These are phyloP conservation scores for Hexactinellida sp. DNA, from an alignment of 37 sponge, comb jelly and placozoan genomes.

Conservation along the genomic window DNA sequence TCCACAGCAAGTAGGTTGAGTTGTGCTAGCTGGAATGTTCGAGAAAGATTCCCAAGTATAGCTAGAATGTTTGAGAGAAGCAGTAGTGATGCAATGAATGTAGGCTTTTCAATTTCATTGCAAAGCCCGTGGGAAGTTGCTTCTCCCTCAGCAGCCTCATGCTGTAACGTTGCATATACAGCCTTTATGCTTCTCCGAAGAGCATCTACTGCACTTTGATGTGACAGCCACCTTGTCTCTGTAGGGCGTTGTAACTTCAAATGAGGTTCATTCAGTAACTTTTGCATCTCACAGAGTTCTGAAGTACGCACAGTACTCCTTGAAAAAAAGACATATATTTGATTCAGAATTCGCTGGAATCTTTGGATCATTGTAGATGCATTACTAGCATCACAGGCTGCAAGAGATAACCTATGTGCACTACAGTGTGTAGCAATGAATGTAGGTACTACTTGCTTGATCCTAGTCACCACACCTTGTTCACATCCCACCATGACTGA, in stretches of 20 bases:
- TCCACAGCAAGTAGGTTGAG: conserved; percentile 15
- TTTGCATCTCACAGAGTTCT: conserved; percentile 13
- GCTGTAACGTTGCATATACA: conserved; percentile 1
- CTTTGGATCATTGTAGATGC: conserved; percentile 17
- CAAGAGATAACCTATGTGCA: conserved; percentile 13
- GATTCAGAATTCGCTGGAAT: conserved; percentile 5
- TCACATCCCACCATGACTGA: neutral
- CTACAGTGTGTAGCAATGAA: conserved; percentile 17
- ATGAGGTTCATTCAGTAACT: neutral
- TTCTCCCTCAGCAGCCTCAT: conserved; percentile 19
- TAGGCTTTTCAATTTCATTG: conserved; percentile 17
- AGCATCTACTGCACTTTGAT: neutral
- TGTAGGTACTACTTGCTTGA: neutral
- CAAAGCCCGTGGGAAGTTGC: conserved; percentile 7
- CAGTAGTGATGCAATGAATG: conserved; percentile 18
- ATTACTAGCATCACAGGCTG: neutral
- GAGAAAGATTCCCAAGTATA: conserved; percentile 13
- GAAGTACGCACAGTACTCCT: conserved; percentile 17
- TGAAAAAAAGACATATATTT: conserved; percentile 9
- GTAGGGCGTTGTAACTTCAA: conserved; percentile 12
- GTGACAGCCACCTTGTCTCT: conserved; percentile 16
- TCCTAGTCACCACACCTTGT: neutral
- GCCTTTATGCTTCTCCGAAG: conserved; percentile 10
- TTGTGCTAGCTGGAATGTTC: conserved; percentile 9
- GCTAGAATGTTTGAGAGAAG: conserved; percentile 18